Percentiles rank a stretch among this genome's conserved stretches.
Conservation (phyloP, 2,797 vertebrate genomes). For the Aldrovandia affinis region DNA sequence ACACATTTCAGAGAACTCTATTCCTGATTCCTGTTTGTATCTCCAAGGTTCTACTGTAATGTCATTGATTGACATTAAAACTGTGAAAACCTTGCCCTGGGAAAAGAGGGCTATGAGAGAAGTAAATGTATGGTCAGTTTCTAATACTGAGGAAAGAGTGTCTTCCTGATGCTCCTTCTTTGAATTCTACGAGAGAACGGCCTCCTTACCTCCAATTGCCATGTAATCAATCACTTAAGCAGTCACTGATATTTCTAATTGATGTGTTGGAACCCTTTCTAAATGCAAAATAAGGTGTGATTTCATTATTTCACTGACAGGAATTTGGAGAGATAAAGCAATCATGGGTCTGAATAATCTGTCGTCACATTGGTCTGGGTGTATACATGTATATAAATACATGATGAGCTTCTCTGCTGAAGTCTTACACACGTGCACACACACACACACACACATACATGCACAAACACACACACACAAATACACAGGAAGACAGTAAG, state of each 20-base stretch:
- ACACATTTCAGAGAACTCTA: too few species aligned
- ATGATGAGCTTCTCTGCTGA: constrained; percentile 4
- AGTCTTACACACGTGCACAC: neutral
- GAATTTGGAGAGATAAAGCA: constrained; percentile 19
- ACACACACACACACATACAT: neutral
- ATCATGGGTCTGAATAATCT: constrained; percentile 17
- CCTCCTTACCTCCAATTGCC: constrained; percentile 17
- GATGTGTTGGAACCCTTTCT: constrained; percentile 20
- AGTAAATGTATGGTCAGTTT: constrained; percentile 31
- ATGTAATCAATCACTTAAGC: constrained; percentile 41
- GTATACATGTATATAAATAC: neutral
- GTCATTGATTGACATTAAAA: neutral
- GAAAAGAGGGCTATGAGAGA: neutral
- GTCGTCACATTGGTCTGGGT: constrained; percentile 7
- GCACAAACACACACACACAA: neutral
- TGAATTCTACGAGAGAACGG: constrained; percentile 2
- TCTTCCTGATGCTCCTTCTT: constrained; percentile 13
- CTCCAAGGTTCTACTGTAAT: too few species aligned
- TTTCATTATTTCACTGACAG: constrained; percentile 3
- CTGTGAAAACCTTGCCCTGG: neutral
- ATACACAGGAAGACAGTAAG: neutral
- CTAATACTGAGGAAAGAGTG: constrained; percentile 16
- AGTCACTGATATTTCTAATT: constrained; percentile 32
- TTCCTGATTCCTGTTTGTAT: too few species aligned
- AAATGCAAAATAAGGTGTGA: constrained; percentile 33